A percentile compares a stretch with the other conserved stretches of the same genome.
Evolutionary conservation across 1,140 invertebrate genomes (phyloP).

Genomic region (Lerema accius): DNA sequence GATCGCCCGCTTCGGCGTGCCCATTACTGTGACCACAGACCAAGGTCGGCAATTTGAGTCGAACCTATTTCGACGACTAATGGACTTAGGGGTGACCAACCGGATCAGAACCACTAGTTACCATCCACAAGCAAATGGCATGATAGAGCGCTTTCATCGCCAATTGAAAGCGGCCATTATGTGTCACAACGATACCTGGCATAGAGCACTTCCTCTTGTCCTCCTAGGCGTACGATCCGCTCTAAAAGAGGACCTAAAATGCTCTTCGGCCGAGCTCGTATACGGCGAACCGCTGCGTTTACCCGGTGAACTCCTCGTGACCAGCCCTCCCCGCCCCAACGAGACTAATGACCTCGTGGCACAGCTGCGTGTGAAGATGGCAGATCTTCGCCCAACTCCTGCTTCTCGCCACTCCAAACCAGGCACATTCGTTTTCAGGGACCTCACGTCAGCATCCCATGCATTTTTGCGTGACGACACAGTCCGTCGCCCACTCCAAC

Average conservation of each 20-base stretch:
- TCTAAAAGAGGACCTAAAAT: conserved; percentile 53
- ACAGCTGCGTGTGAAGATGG: background rate
- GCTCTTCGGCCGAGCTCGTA: conserved; percentile 46
- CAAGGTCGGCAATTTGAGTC: conserved; percentile 34
- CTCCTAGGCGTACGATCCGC: conserved; percentile 64
- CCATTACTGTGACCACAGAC: conserved; percentile 24
- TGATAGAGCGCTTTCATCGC: conserved; percentile 71
- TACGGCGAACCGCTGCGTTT: conserved; percentile 38
- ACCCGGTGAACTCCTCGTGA: conserved; percentile 35
- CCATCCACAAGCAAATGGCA: conserved; percentile 51
- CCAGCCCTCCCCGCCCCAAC: background rate
- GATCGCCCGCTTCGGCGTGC: conserved; percentile 31
- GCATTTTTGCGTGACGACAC: conserved; percentile 15
- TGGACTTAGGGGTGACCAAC: conserved; percentile 1
- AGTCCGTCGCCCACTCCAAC: conserved; percentile 5
- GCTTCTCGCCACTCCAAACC: conserved; percentile 5
- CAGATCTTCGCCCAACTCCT: conserved; percentile 6
- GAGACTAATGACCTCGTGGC: background rate
- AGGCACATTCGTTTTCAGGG: conserved; percentile 10
- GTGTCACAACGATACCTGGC: conserved; percentile 55
- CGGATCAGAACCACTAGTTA: conserved; percentile 60
- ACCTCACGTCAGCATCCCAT: conserved; percentile 6
- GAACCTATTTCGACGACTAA: conserved; percentile 20
- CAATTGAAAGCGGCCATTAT: conserved; percentile 63
- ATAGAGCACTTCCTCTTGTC: conserved; percentile 59